Evolutionary conservation across 2,888 invertebrate species (phyloP).

Genomic region (Unio pictorum): DNA sequence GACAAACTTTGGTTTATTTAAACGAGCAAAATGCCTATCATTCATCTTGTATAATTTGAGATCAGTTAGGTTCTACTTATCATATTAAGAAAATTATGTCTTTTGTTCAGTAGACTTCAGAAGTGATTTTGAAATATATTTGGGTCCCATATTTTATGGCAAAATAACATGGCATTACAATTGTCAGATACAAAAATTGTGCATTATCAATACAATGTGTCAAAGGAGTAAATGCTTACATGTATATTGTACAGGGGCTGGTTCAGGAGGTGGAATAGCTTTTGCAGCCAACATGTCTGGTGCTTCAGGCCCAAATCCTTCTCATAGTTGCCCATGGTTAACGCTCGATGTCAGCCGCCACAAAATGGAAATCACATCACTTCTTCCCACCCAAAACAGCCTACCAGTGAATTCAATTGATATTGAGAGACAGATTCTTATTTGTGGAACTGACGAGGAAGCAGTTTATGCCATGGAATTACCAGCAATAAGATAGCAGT

Average conservation of each 20-base stretch:
- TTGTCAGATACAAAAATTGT: too few species aligned
- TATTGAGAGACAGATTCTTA: conserved; percentile 81
- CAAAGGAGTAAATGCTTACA: background rate
- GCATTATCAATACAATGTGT: too few species aligned
- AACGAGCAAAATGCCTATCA: too few species aligned
- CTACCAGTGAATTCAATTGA: conserved; percentile 88
- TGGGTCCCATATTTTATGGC: too few species aligned
- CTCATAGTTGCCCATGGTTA: conserved; percentile 76
- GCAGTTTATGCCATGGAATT: conserved; percentile 83
- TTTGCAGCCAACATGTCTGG: conserved; percentile 17
- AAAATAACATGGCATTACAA: too few species aligned
- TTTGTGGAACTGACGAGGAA: conserved; percentile 91
- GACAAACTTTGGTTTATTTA: too few species aligned
- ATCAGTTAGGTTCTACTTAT: too few species aligned
- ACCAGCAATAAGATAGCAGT: conserved; percentile 47
- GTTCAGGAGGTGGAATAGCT: conserved; percentile 43
- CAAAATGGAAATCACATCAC: conserved; percentile 79
- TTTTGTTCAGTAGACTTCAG: too few species aligned
- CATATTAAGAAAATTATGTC: too few species aligned
- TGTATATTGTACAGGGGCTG: conserved; percentile 28
- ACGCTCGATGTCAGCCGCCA: conserved; percentile 80
- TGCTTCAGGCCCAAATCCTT: conserved; percentile 14
- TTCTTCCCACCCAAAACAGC: conserved; percentile 79
- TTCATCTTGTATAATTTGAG: too few species aligned
- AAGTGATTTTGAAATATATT: too few species aligned